Evolutionary conservation across 2,113 vertebrate species (phyloP).

Genomic region (Pachypanchax playfairii): DNA sequence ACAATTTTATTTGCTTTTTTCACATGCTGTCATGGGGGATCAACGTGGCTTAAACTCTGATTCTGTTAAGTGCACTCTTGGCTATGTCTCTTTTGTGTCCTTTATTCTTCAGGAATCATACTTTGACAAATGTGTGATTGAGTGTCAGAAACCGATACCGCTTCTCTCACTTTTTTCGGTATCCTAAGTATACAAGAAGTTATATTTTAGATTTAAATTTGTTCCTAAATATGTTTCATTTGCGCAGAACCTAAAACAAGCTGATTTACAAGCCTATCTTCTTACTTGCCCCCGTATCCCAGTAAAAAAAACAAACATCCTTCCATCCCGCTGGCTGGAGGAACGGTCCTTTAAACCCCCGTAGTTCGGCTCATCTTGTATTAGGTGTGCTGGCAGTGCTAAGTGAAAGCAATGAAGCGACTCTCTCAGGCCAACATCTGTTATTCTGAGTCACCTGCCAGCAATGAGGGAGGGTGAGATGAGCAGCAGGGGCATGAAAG

Average conservation of each 20-base stretch:
- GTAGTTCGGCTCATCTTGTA: constrained; percentile 58
- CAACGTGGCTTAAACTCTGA: constrained; percentile 63
- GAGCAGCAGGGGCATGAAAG: constrained; percentile 50
- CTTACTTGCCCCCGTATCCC: constrained; percentile 19
- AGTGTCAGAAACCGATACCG: constrained; percentile 32
- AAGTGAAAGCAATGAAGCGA: constrained; percentile 64
- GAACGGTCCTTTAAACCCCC: constrained; percentile 61
- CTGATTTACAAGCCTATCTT: constrained; percentile 40
- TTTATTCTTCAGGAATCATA: constrained; percentile 46
- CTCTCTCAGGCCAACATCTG: constrained; percentile 68
- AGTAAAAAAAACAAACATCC: constrained; percentile 67
- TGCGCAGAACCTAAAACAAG: constrained; percentile 73
- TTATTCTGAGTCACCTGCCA: constrained; percentile 74
- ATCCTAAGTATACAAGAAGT: constrained; percentile 43
- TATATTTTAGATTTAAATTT: constrained; percentile 55
- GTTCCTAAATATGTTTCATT: constrained; percentile 59
- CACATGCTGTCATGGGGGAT: constrained; percentile 58
- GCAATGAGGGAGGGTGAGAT: constrained; percentile 55
- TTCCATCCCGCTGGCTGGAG: constrained; percentile 58
- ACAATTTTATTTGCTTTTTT: constrained; percentile 75
- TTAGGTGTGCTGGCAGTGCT: constrained; percentile 56
- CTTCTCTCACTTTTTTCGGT: constrained; percentile 17
- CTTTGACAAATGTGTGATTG: constrained; percentile 47
- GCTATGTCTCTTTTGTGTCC: constrained; percentile 36
- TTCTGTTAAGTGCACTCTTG: constrained; percentile 63